Evolutionary conservation across 2,113 vertebrate species (phyloP), one percentile per base, ranked within the genome.

Genomic region (Hypanus sabinus): DNA sequence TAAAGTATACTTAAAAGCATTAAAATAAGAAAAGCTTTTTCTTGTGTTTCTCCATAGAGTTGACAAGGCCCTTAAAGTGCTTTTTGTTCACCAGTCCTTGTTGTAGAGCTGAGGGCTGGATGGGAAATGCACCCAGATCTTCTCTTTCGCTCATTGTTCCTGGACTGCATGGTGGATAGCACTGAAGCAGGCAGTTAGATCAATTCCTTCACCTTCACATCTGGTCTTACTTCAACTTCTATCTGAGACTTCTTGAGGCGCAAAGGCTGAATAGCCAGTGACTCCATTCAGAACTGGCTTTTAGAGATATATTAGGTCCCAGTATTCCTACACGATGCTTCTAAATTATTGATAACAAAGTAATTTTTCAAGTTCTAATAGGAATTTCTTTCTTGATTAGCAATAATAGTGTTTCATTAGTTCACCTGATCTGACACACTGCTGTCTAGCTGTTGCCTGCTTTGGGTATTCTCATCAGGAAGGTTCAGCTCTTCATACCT

Each of bases 371-470:
- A 65, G 62, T 14, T 65, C 62, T 7, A 65, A 0, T 14, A 0
- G 62, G 46, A 46, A 46, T 46, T 46, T 46, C 46, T 46, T 46
- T 46, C 46, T 46, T 46, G 46, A 46, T 46, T 14, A 88, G n/a
- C 85, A 62, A 33, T 9, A 94, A 60, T 30, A 46, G 12, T 27
- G 9, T 79, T 27, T 80, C 14, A 46, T 70, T 76, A 60, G 27
- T 30, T 94, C 94, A 95, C 94, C 94, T 95, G 80, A 57, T 94
- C 94, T 11, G 94, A 95, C 27, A 94, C 94, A 18, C 80, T 94
- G 76, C 57, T 62, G 20, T 90, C 93, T 30, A 65, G 90, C 65
- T 70, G 60, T 22, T 46, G 57, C 62, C 94, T 94, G 94, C 14
- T 81, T 79, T 70, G 81, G 87, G 94, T 1, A 90, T 79, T 93